Conservation (phyloP, 2,888 invertebrate genomes). For the Drosophila seclusa region DNA sequence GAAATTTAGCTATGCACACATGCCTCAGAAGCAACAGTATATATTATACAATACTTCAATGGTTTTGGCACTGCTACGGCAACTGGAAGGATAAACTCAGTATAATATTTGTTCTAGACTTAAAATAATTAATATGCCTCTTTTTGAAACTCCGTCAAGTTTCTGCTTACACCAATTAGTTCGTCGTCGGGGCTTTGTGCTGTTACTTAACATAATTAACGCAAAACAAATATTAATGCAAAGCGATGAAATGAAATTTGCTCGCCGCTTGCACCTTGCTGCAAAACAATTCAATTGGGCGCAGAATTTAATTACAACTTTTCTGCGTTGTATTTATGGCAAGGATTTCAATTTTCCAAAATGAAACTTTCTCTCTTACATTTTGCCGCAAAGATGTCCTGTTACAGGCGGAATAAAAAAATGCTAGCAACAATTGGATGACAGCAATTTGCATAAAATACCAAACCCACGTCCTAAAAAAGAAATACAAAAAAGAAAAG, state of each 20-base stretch:
- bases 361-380: conserved; percentile 18
- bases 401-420: conserved; percentile 27
- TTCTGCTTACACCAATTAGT: conserved; percentile 35
- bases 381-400: conserved; percentile 31
- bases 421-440: conserved; percentile 30
- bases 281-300: conserved; percentile 63
- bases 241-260: conserved; percentile 20
- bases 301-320: conserved; percentile 69
- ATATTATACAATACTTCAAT: conserved; percentile 6
- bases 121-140: conserved; percentile 22
- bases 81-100: neutral
- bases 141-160: conserved; percentile 10
- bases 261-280: conserved; percentile 15
- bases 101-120: conserved; percentile 1
- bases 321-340: conserved; percentile 30
- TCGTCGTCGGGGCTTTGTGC: neutral
- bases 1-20: conserved; percentile 8
- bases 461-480: neutral
- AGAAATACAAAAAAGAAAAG: conserved; percentile 30
- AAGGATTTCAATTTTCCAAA: conserved; percentile 39
- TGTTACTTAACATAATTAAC: conserved; percentile 41
- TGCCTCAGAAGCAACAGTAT: neutral
- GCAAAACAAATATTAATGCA: conserved; percentile 47
- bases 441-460: conserved; percentile 62
- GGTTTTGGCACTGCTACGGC: conserved; percentile 9